Percentiles rank a stretch among this genome's conserved stretches.
phyloP scores from a whole-genome alignment of 2,797 vertebrate species.

The Melanotaenia pygmaea region DNA sequence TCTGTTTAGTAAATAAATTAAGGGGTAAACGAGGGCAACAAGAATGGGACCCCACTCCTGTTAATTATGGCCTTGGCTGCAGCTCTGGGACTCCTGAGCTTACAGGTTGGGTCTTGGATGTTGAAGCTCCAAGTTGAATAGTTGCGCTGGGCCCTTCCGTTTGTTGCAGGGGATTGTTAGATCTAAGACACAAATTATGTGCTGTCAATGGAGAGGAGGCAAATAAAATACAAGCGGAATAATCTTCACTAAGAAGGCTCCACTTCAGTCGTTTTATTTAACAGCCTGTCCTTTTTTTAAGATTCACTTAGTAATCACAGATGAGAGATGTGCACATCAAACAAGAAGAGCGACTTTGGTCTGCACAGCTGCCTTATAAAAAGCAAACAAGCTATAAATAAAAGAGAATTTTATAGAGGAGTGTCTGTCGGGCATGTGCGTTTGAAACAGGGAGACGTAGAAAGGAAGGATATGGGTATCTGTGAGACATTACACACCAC shows the following conservation, averaged over 20 bases:
- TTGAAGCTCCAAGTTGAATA: constrained; percentile 47
- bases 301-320: constrained; percentile 81
- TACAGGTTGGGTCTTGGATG: constrained; percentile 61
- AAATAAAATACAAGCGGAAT: constrained; percentile 69
- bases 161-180: constrained; percentile 10
- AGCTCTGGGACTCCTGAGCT: constrained; percentile 50
- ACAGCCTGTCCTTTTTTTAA: constrained; percentile 75
- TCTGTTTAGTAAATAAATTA: constrained; percentile 81
- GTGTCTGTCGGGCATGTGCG: constrained; percentile 77
- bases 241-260: constrained; percentile 72
- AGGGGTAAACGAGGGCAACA: constrained; percentile 73
- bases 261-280: constrained; percentile 79
- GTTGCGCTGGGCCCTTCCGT: constrained; percentile 34
- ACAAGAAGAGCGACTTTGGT: constrained; percentile 80
- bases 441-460: constrained; percentile 57
- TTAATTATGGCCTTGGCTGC: constrained; percentile 72
- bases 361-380: constrained; percentile 83
- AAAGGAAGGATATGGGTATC: constrained; percentile 54
- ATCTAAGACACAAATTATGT: constrained; percentile 52
- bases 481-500: constrained; percentile 73
- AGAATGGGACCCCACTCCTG: constrained; percentile 68
- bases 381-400: constrained; percentile 86
- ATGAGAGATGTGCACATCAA: constrained; percentile 84
- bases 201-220: constrained; percentile 61
- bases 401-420: constrained; percentile 87